phyloP scores from a whole-genome alignment of 2,888 invertebrate genomes.

The Drosophila leonis region DNA sequence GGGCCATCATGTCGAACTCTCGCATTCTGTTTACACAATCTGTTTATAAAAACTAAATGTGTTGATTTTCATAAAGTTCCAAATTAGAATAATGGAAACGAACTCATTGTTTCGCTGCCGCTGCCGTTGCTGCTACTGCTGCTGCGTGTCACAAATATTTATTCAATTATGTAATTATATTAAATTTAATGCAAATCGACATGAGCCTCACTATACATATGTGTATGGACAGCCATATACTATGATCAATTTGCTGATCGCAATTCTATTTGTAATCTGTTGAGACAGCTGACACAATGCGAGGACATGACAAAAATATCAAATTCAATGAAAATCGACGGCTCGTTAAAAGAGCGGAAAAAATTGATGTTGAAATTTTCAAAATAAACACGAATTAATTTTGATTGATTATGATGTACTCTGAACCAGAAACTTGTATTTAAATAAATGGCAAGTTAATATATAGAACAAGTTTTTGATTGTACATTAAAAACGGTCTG shows the following conservation, averaged over 20 bases:
- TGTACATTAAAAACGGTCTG: not conserved
- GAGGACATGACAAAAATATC: conserved; percentile 48
- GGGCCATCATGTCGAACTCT: conserved; percentile 31
- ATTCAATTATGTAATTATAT: conserved; percentile 74
- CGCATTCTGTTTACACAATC: conserved; percentile 50
- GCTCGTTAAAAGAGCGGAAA: conserved; percentile 17
- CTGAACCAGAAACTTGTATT: conserved; percentile 8
- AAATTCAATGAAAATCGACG: conserved; percentile 33
- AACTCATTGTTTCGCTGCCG: conserved; percentile 43
- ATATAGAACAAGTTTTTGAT: not conserved
- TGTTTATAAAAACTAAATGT: conserved; percentile 68
- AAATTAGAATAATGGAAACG: conserved; percentile 39
- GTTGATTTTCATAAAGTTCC: conserved; percentile 68
- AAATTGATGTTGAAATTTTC: conserved; percentile 3
- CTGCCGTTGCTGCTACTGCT: not conserved
- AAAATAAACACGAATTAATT: conserved; percentile 10
- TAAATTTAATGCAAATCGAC: conserved; percentile 71
- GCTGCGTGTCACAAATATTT: conserved; percentile 75
- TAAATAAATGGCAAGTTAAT: not conserved
- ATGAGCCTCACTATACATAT: conserved; percentile 24
- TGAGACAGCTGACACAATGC: conserved; percentile 65
- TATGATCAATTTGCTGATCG: conserved; percentile 47
- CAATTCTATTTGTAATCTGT: conserved; percentile 68
- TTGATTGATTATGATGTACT: conserved; percentile 46
- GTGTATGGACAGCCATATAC: conserved; percentile 8